Percentiles rank a stretch among this genome's conserved stretches.
Conservation (phyloP, 2,888 invertebrate species). For the Lepidocyrtoides sp. region DNA sequence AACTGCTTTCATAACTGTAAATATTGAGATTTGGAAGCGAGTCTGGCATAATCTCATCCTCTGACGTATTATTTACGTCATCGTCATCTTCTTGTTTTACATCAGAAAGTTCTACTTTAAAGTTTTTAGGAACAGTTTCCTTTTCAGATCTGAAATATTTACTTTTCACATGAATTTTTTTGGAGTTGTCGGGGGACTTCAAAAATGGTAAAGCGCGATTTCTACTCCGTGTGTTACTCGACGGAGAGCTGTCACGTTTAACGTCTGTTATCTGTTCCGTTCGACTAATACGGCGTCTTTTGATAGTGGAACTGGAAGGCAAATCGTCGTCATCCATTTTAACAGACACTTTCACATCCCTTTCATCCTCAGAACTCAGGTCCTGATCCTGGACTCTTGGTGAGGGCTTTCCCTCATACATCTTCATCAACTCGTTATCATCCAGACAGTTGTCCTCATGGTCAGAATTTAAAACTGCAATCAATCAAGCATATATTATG, state of each 20-base stretch:
- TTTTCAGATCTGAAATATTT: conserved; percentile 54
- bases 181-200: conserved; percentile 58
- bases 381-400: too few relatives aligned
- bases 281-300: conserved; percentile 56
- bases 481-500: not conserved
- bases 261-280: not conserved
- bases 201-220: conserved; percentile 38
- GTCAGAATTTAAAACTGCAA: conserved; percentile 23
- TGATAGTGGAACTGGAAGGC: conserved; percentile 5
- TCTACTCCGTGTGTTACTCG: conserved; percentile 19
- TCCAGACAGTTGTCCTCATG: not conserved
- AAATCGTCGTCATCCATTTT: conserved; percentile 1
- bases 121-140: not conserved
- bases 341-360: not conserved
- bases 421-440: conserved; percentile 61
- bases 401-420: conserved; percentile 64
- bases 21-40: conserved; percentile 5
- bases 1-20: not conserved
- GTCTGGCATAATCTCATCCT: not conserved
- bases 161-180: conserved; percentile 53
- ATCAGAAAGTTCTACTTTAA: not conserved
- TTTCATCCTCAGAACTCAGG: not conserved
- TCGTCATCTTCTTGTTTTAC: not conserved
- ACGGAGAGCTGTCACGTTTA: not conserved
- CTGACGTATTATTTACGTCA: not conserved